Evolutionary conservation across 2,797 vertebrate genomes (phyloP), one percentile per base, ranked within the genome.

Genomic region (Sebastes alutus): DNA sequence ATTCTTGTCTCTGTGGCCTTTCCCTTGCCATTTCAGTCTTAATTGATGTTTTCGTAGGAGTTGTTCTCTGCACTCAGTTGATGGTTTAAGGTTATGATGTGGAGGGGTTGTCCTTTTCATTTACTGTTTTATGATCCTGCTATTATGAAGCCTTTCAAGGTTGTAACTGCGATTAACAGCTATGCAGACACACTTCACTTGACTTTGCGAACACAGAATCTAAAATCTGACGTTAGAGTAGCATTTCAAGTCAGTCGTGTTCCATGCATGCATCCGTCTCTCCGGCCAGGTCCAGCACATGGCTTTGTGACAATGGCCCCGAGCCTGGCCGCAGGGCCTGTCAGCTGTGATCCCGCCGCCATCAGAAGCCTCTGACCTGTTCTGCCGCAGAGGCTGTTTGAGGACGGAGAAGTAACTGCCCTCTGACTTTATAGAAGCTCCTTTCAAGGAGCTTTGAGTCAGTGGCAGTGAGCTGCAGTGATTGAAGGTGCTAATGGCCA

Each of bases 401-500:
- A 87, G 73, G 71, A 75, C 56, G 20, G 58, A 30, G 61, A 64
- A 55, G 59, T 42, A 38, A 56, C 76, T 63, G 72, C 64, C 25
- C 54, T 81, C 66, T 12, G 76, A 87, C 80, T 78, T 76, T 38
- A 61, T 22, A 68, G 61, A 59, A 70, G 68, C 27, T 75, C 72
- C 54, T 74, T 52, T 84, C 62, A 65, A 33, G 54, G 77, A 83
- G 77, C 70, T 59, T 68, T 63, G 74, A 88, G 62, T 77, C 63
- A 69, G 46, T 79, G 75, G 60, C 67, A 76, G 49, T 49, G 49
- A 85, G 55, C 81, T 60, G 68, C 69, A 60, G 62, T 64, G 72
- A 89, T 61, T 85, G 46, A 79, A 66, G 54, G 65, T 78, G 77
- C 72, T 91, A 87, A 87, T 83, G 72, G 77, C 55, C 61, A 84